These are phyloP conservation scores for Listronotus oregonensis DNA, from an alignment of 1,140 invertebrate genomes.

Conservation along the genomic window DNA sequence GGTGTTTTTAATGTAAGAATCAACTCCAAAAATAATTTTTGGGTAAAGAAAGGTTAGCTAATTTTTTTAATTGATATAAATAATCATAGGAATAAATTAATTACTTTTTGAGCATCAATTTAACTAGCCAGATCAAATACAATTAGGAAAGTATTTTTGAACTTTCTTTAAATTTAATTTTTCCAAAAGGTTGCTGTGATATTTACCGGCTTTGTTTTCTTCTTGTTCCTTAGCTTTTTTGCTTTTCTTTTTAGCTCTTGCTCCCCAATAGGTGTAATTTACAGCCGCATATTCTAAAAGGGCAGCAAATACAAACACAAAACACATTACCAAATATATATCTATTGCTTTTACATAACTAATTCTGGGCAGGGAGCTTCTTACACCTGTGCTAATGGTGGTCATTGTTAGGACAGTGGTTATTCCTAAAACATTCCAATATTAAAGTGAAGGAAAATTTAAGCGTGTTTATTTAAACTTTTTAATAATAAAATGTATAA, in stretches of 20 bases:
- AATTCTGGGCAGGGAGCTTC: constrained; percentile 93
- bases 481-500: too few relatives aligned
- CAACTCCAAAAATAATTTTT: too few relatives aligned
- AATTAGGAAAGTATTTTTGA: too few relatives aligned
- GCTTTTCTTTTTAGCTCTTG: constrained; percentile 85
- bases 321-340: constrained; percentile 98
- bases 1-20: too few relatives aligned
- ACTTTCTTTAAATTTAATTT: too few relatives aligned
- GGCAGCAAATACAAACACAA: constrained; percentile 97
- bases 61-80: too few relatives aligned
- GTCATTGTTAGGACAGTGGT: constrained; percentile 99
- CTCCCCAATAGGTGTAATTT: constrained; percentile 99
- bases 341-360: constrained; percentile 99
- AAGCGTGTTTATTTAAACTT: too few relatives aligned
- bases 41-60: too few relatives aligned
- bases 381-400: constrained; percentile 97
- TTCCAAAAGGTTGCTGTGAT: neutral
- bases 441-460: too few relatives aligned
- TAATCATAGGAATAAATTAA: too few relatives aligned
- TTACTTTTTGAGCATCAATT: too few relatives aligned
- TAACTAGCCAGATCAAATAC: too few relatives aligned
- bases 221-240: constrained; percentile 74
- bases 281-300: constrained; percentile 96
- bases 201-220: constrained; percentile 57
- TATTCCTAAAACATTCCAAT: constrained; percentile 73